These are phyloP conservation scores for Chaetophractus vellerosus DNA, from an alignment of 2,797 vertebrate species.

Conservation along the genomic window DNA sequence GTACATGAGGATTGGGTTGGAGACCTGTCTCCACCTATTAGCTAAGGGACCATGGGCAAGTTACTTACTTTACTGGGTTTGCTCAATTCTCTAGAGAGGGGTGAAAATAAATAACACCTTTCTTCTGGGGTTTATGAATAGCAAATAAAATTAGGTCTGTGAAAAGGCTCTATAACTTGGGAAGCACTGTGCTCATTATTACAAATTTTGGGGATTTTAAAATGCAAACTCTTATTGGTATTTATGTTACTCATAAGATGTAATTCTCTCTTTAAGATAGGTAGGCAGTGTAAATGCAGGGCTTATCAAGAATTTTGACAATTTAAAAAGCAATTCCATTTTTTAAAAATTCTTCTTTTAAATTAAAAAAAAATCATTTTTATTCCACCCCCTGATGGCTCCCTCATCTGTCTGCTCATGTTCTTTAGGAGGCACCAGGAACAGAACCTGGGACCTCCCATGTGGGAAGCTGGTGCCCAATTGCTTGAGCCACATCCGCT, in stretches of 20 bases:
- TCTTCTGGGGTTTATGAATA: background rate
- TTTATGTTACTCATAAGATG: background rate
- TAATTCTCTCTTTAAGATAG: background rate
- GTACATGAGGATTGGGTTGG: background rate
- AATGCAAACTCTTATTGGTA: background rate
- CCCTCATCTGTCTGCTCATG: too few relatives aligned
- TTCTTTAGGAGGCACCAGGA: too few relatives aligned
- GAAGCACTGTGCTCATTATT: background rate
- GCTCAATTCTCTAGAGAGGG: background rate
- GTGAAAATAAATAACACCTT: background rate
- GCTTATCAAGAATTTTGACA: constrained; percentile 33
- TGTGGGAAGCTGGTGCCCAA: too few relatives aligned
- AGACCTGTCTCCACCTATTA: background rate
- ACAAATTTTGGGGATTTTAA: constrained; percentile 30
- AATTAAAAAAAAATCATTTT: too few relatives aligned
- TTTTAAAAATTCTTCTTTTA: background rate
- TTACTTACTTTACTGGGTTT: background rate
- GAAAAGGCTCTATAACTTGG: background rate
- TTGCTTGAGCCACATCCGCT: too few relatives aligned
- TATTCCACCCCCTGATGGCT: too few relatives aligned
- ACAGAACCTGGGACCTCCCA: too few relatives aligned
- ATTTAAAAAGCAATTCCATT: constrained; percentile 23
- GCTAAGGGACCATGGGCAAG: background rate
- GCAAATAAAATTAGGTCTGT: background rate
- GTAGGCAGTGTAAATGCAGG: background rate